Conservation (phyloP, 2,113 vertebrate species). For the Pheucticus melanocephalus region DNA sequence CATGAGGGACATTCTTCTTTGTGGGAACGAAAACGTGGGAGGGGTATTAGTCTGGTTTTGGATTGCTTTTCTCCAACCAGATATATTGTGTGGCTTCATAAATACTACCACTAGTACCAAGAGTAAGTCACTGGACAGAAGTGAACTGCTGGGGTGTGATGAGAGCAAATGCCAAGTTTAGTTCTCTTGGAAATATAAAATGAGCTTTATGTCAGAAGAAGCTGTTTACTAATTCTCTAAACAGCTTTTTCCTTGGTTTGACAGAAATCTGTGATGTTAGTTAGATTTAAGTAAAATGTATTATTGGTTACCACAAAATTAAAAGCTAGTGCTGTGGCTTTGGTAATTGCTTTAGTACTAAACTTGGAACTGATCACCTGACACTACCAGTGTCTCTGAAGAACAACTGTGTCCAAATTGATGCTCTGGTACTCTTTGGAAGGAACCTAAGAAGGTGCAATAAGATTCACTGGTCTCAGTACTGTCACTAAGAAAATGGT, state of each 20-base stretch:
- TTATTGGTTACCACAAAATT: not conserved
- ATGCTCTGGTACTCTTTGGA: not conserved
- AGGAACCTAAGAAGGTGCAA: not conserved
- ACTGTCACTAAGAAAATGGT: not conserved
- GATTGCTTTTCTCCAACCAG: not conserved
- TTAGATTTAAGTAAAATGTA: not conserved
- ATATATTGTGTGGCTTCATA: not conserved
- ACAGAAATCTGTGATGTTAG: not conserved
- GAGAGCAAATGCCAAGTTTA: not conserved
- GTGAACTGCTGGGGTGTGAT: not conserved
- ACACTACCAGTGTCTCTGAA: not conserved
- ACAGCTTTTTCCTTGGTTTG: not conserved
- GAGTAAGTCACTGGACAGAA: not conserved
- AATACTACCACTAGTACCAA: not conserved
- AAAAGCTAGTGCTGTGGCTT: not conserved
- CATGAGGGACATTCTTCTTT: not conserved
- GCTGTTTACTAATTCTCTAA: not conserved
- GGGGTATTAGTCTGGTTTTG: not conserved
- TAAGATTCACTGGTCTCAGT: not conserved
- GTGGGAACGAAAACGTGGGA: not conserved
- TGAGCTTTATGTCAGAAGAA: not conserved
- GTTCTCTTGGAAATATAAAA: not conserved
- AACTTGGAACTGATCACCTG: not conserved
- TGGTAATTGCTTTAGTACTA: not conserved
- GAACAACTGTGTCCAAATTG: not conserved